Conservation (phyloP, 2,888 invertebrate species). For the Camptogramma bilineatum region DNA sequence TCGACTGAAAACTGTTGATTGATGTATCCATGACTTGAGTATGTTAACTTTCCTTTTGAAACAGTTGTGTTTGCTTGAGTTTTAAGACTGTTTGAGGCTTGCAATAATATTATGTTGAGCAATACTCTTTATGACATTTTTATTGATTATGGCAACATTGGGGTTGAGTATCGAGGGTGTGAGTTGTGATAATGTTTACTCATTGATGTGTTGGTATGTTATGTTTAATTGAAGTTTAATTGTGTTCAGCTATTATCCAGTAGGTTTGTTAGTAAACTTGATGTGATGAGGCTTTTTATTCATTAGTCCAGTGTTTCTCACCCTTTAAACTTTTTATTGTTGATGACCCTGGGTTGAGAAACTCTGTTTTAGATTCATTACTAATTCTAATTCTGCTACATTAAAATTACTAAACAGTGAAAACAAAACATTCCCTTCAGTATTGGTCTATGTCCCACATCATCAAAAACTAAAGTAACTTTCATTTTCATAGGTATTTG, state of each 20-base stretch:
- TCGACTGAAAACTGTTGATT: conserved; percentile 71
- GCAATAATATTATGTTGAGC: conserved; percentile 47
- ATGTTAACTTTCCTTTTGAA: conserved; percentile 42
- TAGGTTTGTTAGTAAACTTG: conserved; percentile 79
- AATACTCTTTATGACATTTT: conserved; percentile 47
- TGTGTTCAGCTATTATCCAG: conserved; percentile 63
- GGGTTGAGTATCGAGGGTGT: conserved; percentile 3
- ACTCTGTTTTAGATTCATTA: conserved; percentile 11
- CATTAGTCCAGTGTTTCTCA: conserved; percentile 8
- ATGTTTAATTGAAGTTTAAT: conserved; percentile 45
- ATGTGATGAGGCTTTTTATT: conserved; percentile 74
- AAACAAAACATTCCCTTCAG: conserved; percentile 73
- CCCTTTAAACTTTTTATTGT: not conserved
- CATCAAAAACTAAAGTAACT: not conserved
- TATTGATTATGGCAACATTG: conserved; percentile 7
- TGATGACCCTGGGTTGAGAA: not conserved
- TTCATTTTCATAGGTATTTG: not conserved
- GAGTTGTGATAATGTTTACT: conserved; percentile 26
- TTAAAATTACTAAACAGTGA: conserved; percentile 45
- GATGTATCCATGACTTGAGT: conserved; percentile 51
- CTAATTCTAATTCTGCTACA: conserved; percentile 6
- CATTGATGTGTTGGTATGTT: conserved; percentile 27
- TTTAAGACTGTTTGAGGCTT: conserved; percentile 61
- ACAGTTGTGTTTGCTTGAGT: conserved; percentile 47
- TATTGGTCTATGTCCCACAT: conserved; percentile 59